Evolutionary conservation across 2,888 invertebrate species (phyloP).

Genomic region (Meghimatium bilineatum): DNA sequence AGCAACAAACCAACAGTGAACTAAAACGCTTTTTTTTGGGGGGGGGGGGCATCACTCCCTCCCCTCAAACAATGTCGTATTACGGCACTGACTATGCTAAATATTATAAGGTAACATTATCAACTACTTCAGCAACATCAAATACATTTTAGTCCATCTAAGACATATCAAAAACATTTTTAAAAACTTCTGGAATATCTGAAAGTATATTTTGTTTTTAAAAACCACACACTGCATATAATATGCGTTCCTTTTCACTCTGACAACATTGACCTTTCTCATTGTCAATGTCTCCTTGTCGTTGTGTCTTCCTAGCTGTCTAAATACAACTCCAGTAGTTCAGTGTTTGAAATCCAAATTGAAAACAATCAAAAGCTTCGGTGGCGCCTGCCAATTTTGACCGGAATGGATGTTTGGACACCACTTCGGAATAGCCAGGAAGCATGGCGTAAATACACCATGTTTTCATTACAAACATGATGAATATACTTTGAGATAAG

Average conservation of each 20-base stretch:
- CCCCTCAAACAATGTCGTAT: no score
- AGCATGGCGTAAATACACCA: not conserved
- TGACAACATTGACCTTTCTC: slow-evolving; percentile 22
- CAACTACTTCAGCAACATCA: not conserved
- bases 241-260: not conserved
- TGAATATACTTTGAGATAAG: not conserved
- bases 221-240: not conserved
- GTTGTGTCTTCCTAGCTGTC: not conserved
- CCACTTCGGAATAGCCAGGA: not conserved
- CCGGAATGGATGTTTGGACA: not conserved
- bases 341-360: slow-evolving; percentile 11
- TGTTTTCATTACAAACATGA: not conserved
- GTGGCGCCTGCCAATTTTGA: slow-evolving; percentile 11
- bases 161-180: no score
- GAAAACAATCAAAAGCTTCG: slow-evolving; percentile 26
- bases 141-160: not conserved
- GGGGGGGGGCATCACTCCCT: no score
- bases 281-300: not conserved
- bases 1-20: no score
- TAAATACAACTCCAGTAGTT: not conserved
- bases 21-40: no score
- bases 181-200: no score
- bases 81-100: no score
- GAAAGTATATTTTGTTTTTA: no score
- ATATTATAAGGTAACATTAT: not conserved